Evolutionary conservation across 1,140 invertebrate genomes (phyloP).

Genomic region (Paraescarpia echinospica): DNA sequence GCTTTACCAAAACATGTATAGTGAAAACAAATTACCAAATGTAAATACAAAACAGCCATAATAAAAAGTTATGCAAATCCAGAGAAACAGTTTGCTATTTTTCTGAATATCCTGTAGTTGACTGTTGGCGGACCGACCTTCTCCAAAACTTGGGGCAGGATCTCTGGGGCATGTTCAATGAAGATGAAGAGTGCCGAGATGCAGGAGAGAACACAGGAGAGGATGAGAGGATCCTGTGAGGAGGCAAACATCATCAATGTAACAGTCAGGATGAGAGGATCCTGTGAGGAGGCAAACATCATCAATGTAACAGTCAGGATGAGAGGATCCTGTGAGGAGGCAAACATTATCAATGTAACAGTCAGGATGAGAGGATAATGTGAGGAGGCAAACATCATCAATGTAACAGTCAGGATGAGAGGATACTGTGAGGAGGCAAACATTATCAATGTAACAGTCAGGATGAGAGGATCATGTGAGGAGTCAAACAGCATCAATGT

Average conservation of each 20-base stretch:
- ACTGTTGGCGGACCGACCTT: constrained; percentile 60
- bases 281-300: not conserved
- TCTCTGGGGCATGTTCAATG: constrained; percentile 78
- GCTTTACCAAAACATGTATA: too few species aligned
- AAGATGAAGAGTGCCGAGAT: constrained; percentile 89
- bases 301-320: not conserved
- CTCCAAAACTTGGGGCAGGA: constrained; percentile 77
- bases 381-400: not conserved
- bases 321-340: not conserved
- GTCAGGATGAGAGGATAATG: not conserved
- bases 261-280: not conserved
- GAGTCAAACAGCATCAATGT: not conserved
- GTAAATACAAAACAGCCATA: too few species aligned
- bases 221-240: constrained; percentile 63
- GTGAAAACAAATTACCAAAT: too few species aligned
- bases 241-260: constrained; percentile 9
- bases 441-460: not conserved
- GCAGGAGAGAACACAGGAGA: constrained; percentile 81
- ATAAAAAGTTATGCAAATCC: too few species aligned
- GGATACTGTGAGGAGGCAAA: not conserved
- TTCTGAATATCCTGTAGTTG: not conserved
- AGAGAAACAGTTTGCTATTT: too few species aligned
- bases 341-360: not conserved
- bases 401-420: not conserved
- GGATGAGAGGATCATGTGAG: not conserved